Percentiles rank a stretch among this genome's conserved stretches.
Conservation (phyloP, 2,113 vertebrate genomes). For the Phaethornis superciliosus region DNA sequence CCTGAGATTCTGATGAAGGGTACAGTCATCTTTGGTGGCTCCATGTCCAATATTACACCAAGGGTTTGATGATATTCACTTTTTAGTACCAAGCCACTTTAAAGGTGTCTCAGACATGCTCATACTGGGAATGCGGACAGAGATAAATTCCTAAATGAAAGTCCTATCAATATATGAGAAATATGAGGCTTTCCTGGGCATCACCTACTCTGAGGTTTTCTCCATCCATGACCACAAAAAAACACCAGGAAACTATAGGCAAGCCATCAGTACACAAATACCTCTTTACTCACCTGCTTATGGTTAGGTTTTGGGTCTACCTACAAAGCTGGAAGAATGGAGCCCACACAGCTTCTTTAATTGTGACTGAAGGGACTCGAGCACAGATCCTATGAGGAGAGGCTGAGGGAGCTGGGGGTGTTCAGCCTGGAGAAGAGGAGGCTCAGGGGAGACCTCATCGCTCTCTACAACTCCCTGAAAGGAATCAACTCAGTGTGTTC, state of each 20-base stretch:
- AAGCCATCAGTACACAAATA: background rate
- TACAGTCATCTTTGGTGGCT: background rate
- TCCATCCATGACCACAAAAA: background rate
- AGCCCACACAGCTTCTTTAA: conserved; percentile 70
- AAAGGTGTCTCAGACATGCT: background rate
- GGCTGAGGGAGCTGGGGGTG: too few species aligned
- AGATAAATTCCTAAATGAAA: background rate
- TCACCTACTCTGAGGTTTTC: background rate
- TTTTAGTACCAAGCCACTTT: background rate
- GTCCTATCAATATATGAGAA: background rate
- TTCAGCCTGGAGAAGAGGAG: too few species aligned
- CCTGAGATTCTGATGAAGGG: background rate
- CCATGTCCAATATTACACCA: background rate
- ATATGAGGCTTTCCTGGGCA: fast-evolving
- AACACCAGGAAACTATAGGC: background rate
- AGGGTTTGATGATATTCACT: background rate
- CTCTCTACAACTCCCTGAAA: too few species aligned
- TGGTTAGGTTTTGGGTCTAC: background rate
- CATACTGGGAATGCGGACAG: background rate
- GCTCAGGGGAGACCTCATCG: too few species aligned
- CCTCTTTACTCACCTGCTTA: background rate
- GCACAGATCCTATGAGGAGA: too few species aligned
- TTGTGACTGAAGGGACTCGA: too few species aligned
- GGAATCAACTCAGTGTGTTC: too few species aligned
- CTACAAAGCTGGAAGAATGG: conserved; percentile 80